These are phyloP conservation scores for Astreopora myriophthalma DNA, from an alignment of 64 coral and sea anemone genomes.

Conservation along the genomic window DNA sequence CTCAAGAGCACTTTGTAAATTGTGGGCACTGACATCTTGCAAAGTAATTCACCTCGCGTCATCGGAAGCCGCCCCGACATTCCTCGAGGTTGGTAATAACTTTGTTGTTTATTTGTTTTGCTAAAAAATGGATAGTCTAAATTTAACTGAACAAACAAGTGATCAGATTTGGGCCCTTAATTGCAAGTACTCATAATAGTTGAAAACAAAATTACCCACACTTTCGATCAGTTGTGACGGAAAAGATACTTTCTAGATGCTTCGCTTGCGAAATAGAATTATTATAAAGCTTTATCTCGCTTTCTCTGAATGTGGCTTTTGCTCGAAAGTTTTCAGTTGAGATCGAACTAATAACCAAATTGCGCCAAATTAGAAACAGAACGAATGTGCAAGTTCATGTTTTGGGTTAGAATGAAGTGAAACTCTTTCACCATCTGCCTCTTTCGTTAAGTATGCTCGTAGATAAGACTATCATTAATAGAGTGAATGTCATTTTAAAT, in stretches of 20 bases:
- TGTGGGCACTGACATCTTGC: background rate
- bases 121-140: background rate
- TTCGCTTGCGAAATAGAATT: too few relatives aligned
- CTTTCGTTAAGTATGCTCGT: background rate
- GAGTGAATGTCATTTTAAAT: background rate
- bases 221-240: too few relatives aligned
- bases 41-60: background rate
- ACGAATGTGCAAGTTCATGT: too few relatives aligned
- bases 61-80: background rate
- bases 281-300: too few relatives aligned
- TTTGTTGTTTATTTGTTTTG: slow-evolving; percentile 27
- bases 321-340: too few relatives aligned
- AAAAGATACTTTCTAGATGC: too few relatives aligned
- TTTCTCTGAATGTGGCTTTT: too few relatives aligned
- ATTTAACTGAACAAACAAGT: slow-evolving; percentile 38
- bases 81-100: background rate
- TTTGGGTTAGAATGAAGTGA: too few relatives aligned
- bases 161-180: background rate
- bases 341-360: too few relatives aligned
- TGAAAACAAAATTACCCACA: background rate
- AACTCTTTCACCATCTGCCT: too few relatives aligned
- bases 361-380: too few relatives aligned
- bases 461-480: background rate
- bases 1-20: background rate
- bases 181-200: background rate